Percentiles rank a stretch among this genome's conserved stretches.
Conservation (phyloP, 2,888 invertebrate genomes). For the Teinopalpus imperialis region DNA sequence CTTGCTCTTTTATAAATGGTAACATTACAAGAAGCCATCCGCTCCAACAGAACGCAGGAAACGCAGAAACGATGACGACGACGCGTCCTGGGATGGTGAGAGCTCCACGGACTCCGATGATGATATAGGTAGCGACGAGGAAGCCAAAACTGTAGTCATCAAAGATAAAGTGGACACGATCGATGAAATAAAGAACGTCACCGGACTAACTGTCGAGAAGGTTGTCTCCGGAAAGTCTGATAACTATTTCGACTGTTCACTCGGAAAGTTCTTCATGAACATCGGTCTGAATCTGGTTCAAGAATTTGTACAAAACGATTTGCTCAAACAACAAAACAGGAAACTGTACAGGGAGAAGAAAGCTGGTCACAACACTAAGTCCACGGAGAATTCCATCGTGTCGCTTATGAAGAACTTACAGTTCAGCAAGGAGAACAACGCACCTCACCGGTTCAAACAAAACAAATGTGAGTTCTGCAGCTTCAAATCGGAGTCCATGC, state of each 20-base stretch:
- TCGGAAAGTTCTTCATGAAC: constrained; percentile 95
- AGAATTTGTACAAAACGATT: constrained; percentile 96
- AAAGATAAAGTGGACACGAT: constrained; percentile 79
- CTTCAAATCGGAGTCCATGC: constrained; percentile 92
- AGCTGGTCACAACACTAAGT: constrained; percentile 83
- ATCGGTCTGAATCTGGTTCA: constrained; percentile 95
- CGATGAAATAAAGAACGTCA: constrained; percentile 73
- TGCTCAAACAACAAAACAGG: constrained; percentile 92
- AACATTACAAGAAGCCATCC: no score
- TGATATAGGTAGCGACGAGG: constrained; percentile 63
- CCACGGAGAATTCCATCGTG: constrained; percentile 89
- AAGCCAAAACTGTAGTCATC: constrained; percentile 67
- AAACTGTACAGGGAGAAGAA: constrained; percentile 87
- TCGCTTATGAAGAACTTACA: constrained; percentile 93
- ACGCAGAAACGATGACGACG: constrained; percentile 72
- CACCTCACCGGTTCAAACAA: constrained; percentile 87
- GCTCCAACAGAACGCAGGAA: constrained; percentile 46
- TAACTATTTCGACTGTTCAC: constrained; percentile 92
- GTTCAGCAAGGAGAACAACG: constrained; percentile 92
- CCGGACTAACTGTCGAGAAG: constrained; percentile 54
- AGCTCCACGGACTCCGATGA: constrained; percentile 77
- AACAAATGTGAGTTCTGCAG: constrained; percentile 94
- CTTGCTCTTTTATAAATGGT: constrained; percentile 19
- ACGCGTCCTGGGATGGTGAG: constrained; percentile 81
- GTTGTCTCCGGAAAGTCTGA: constrained; percentile 72